Conservation (phyloP, 2,888 invertebrate species). For the Chymomyza procnemis region DNA sequence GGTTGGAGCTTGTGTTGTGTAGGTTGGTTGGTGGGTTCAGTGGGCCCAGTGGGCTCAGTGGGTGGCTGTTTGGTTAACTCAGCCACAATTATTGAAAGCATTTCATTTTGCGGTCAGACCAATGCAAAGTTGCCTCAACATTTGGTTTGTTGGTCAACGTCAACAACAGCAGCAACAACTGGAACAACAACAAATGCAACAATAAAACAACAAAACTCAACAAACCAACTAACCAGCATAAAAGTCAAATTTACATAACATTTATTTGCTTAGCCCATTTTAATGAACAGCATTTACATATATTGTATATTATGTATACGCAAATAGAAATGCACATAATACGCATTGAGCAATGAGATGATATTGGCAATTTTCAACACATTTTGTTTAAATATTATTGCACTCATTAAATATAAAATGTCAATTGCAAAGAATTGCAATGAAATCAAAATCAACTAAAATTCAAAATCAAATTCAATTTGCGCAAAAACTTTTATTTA, state of each 20-base stretch:
- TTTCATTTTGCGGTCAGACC: conserved; percentile 48
- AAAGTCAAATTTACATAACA: conserved; percentile 45
- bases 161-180: neutral
- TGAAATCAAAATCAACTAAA: neutral
- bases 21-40: no score
- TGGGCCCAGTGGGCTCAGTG: no score
- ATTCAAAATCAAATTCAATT: neutral
- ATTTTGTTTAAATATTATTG: conserved; percentile 2
- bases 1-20: neutral
- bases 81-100: conserved; percentile 62
- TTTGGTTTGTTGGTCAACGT: neutral
- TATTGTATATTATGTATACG: neutral
- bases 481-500: neutral
- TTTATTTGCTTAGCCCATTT: conserved; percentile 56
- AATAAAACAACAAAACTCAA: conserved; percentile 8
- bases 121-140: neutral
- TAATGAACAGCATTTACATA: conserved; percentile 30
- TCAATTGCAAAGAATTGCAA: neutral
- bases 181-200: no score
- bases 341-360: neutral
- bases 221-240: conserved; percentile 17
- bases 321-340: neutral
- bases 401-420: neutral
- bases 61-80: no score
- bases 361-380: neutral